Percentiles rank a stretch among this genome's conserved stretches.
Evolutionary conservation across 2,888 invertebrate species (phyloP).

Genomic region (Creontiades dilutus): DNA sequence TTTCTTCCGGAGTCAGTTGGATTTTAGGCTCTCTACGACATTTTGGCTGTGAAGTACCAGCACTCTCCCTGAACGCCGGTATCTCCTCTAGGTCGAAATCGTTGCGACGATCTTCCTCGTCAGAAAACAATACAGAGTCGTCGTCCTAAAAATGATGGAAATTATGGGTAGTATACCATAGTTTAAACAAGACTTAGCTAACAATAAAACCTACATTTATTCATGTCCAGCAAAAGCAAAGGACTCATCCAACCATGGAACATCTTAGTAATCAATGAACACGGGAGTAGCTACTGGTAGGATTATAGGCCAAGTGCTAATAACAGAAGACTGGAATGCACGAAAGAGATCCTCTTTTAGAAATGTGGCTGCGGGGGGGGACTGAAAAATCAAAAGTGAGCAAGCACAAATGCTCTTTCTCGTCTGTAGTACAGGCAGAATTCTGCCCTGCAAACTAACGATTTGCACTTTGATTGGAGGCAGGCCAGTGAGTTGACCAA

Average conservation of each 20-base stretch:
- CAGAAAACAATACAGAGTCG: conserved; percentile 22
- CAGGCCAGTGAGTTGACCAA: no score
- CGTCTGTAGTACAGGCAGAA: no score
- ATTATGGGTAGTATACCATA: background rate
- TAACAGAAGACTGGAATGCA: no score
- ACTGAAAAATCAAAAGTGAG: no score
- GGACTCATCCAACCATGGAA: background rate
- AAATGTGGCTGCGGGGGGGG: no score
- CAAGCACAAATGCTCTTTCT: no score
- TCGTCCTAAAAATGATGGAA: conserved; percentile 25
- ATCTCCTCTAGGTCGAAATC: conserved; percentile 48
- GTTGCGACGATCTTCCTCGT: conserved; percentile 6
- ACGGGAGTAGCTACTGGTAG: background rate
- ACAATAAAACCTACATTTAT: background rate
- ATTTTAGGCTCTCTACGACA: background rate
- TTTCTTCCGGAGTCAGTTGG: conserved; percentile 30
- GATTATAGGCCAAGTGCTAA: background rate
- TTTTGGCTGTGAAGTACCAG: background rate
- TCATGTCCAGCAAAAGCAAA: no score
- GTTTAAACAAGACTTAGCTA: background rate
- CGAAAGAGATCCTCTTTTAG: no score
- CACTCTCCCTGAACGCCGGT: background rate
- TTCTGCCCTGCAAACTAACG: no score
- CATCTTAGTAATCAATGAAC: no score
- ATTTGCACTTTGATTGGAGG: no score